Percentiles rank a stretch among this genome's conserved stretches.
Evolutionary conservation across 2,888 invertebrate genomes (phyloP).

Genomic region (Acanthosepion esculentum): DNA sequence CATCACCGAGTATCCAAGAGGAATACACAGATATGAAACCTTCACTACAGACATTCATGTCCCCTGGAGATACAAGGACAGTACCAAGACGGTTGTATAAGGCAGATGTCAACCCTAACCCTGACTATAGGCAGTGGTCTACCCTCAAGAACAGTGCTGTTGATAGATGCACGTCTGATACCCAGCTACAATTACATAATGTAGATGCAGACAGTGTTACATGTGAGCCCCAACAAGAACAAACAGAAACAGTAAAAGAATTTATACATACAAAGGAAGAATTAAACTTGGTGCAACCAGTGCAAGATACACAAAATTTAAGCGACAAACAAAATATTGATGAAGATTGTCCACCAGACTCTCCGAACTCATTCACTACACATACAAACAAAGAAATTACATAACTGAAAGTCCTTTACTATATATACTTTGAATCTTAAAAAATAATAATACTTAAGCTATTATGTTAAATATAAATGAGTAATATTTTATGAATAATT

Average conservation of each 20-base stretch:
- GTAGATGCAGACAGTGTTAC: background rate
- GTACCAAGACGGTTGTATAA: background rate
- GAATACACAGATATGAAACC: slow-evolving; percentile 13
- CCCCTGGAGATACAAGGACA: background rate
- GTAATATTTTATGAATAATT: too few relatives aligned
- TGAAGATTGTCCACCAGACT: background rate
- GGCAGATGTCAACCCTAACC: background rate
- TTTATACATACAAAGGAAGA: background rate
- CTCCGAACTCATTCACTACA: background rate
- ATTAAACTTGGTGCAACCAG: background rate
- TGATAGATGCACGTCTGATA: background rate
- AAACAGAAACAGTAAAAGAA: background rate
- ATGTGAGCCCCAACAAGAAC: background rate
- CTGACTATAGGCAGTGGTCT: background rate
- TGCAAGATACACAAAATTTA: background rate
- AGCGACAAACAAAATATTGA: background rate
- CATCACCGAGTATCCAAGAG: background rate
- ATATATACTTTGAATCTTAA: too few relatives aligned
- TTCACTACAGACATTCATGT: background rate
- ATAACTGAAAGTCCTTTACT: background rate
- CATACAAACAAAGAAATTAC: background rate
- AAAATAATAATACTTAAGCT: too few relatives aligned
- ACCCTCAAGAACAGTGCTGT: background rate
- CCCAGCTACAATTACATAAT: background rate
- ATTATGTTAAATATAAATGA: too few relatives aligned